Evolutionary conservation across 2,113 vertebrate genomes (phyloP), one percentile per base, ranked within the genome.

Genomic region (Oreochromis spilurus): DNA sequence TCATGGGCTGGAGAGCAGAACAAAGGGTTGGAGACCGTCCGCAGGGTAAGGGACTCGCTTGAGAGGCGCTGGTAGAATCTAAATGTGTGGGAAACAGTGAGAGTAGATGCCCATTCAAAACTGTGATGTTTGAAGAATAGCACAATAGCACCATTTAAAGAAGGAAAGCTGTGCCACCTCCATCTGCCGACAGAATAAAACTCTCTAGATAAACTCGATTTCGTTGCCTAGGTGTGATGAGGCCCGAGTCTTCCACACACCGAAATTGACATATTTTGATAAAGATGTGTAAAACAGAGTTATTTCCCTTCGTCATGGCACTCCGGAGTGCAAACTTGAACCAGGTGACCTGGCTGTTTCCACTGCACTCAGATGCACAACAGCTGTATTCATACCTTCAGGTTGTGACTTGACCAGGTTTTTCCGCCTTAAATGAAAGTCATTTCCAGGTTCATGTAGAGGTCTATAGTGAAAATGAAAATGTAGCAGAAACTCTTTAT

Each of bases 121-220:
- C 65, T 43, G 11, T 24, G 12, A 43, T 24, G n/a, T 9, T 45
- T 3, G 21, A 16, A 70, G 65, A 26, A 70, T 70, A 26, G 26
- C 26, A 26, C 14, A 75, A 72, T 67, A 3, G 62, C 16, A 34
- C 16, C 9, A 2, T 29, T 45, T 48, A 19, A 48, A 75, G 24
- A 75, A 75, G 5, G 1, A 19, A 70, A 70, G 24, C 67, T 17
- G 40, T 29, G 67, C 0, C 0, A 7, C 43, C 24, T 75, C 40
- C 5, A 19, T 75, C 24, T 11, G 67, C 40, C 1, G 2, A 75
- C 40, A 45, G 40, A 72, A 72, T 72, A 48, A 48, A 48, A 29
- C 19, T 13, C 17, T 38, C n/a, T 40, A 43, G 65, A 43, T 6
- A 1, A 70, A 70, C 14, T 75, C 5, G 0, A 19, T 75, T 50